Evolutionary conservation across 2,797 vertebrate species (phyloP).

Genomic region (Pyrrhura leucotis): DNA sequence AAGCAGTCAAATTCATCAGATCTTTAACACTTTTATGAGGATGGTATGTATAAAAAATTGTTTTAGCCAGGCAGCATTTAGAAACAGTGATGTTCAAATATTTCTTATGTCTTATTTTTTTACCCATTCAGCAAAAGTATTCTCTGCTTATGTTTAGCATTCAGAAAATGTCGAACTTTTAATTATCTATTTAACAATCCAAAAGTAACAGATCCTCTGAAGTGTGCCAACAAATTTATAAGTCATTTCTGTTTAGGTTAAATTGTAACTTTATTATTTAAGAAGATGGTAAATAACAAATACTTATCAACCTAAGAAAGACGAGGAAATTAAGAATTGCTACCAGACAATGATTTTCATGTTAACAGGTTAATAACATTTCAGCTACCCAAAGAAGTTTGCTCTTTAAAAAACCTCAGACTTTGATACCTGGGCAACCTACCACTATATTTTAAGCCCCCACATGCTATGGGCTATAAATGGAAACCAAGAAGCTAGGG

Average conservation of each 20-base stretch:
- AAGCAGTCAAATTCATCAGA: not conserved
- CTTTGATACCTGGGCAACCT: not conserved
- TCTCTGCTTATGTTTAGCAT: not conserved
- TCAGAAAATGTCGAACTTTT: not conserved
- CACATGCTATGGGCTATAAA: not conserved
- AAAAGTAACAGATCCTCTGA: not conserved
- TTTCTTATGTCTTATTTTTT: not conserved
- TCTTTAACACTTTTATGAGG: not conserved
- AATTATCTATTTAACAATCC: not conserved
- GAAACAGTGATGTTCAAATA: not conserved
- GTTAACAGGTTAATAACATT: not conserved
- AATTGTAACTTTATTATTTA: not conserved
- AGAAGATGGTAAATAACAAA: not conserved
- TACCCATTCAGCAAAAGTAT: not conserved
- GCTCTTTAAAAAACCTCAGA: not conserved
- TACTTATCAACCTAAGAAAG: not conserved
- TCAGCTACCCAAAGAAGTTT: not conserved
- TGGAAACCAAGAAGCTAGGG: not conserved
- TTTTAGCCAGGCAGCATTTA: not conserved
- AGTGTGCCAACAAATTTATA: not conserved
- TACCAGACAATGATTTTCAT: not conserved
- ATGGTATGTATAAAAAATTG: not conserved
- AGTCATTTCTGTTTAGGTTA: not conserved
- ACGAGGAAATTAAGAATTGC: not conserved
- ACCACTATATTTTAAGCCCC: not conserved